Evolutionary conservation across 92 coral and sea anemone species (phyloP), one percentile per base, ranked within the genome.

Genomic region (Siderastrea siderea): DNA sequence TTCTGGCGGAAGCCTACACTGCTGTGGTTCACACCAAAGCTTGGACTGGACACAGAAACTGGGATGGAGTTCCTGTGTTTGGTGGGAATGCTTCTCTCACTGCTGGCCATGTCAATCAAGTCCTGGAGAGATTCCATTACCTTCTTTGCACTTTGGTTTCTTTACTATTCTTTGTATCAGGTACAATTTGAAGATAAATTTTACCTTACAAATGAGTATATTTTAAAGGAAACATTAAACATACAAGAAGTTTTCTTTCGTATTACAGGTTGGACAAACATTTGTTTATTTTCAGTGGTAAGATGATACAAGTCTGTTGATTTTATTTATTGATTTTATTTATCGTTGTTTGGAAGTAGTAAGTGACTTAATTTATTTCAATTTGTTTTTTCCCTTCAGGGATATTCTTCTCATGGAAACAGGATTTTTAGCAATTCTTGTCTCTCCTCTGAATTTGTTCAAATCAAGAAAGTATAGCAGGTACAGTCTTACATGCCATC

Each of bases 231-330:
- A 19, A 8, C 43, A 45, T n/a, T 26, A 7, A 16, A 7, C 3
- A 45, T 61, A 17, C 15, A 3, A 7, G 15, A 74, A 7, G 17
- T 75, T 54, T 49, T 57, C 44, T 26, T 79, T 70, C 54, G 13
- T 49, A 47, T 82, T 84, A 50, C 85, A 96, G 99, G 99, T 95
- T 87, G 99, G 99, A 51, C 98, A 96, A 72, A 96, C 99, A 14
- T 96, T 96, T 86, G 89, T 96, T 3, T 93, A 97, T 93, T 96
- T 95, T 77, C 99, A 96, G 47, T 96, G 99, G 99, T 96, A 80
- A 88, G 96, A 46, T 19, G 3, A 3, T 38, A 65, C 61, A 55
- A 6, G 38, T 26, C 38, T 55, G 12, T 55, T 55, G 2, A 55
- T 55, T 55, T 55, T 5, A 7, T 7, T 55, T 9, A 2, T 54